Percentiles rank a stretch among this genome's conserved stretches.
Evolutionary conservation across 2,888 invertebrate genomes (phyloP).

Genomic region (Baronia brevicornis): DNA sequence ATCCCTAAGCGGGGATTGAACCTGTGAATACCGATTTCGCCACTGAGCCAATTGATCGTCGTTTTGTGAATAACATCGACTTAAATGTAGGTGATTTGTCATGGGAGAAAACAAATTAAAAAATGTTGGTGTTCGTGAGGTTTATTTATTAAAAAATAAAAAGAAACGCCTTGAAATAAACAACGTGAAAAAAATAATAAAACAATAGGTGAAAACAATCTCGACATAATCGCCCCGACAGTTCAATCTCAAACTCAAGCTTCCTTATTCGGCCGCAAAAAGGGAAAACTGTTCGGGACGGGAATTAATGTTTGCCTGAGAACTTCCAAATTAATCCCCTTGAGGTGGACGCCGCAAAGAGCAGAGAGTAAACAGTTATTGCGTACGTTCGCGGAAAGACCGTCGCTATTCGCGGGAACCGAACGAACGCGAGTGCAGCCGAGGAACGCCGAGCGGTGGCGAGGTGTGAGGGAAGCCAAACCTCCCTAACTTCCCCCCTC

Average conservation of each 20-base stretch:
- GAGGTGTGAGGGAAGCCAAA: conserved; percentile 56
- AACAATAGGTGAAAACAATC: too few relatives aligned
- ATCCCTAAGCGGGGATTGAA: too few relatives aligned
- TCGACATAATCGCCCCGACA: conserved; percentile 34
- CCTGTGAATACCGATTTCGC: too few relatives aligned
- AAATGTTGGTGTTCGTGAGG: too few relatives aligned
- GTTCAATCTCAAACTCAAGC: conserved; percentile 37
- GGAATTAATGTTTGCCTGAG: conserved; percentile 46
- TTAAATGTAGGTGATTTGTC: too few relatives aligned
- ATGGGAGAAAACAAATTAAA: too few relatives aligned
- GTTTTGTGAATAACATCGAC: too few relatives aligned
- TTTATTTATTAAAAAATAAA: too few relatives aligned
- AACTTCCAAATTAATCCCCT: conserved; percentile 65
- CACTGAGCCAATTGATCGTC: too few relatives aligned
- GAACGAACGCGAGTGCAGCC: conserved; percentile 34
- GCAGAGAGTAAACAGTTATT: conserved; percentile 53
- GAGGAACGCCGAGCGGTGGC: conserved; percentile 26
- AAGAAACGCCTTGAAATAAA: too few relatives aligned
- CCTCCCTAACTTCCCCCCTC: conserved; percentile 54
- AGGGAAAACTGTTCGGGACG: conserved; percentile 46
- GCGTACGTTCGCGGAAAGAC: conserved; percentile 44
- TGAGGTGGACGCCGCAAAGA: conserved; percentile 48
- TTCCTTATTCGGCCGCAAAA: conserved; percentile 46
- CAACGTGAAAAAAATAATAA: too few relatives aligned
- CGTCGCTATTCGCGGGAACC: conserved; percentile 41